A percentile compares a stretch with the other conserved stretches of the same genome.
These are phyloP conservation scores for Alfaro cultratus DNA, from an alignment of 2,797 vertebrate species.

Conservation along the genomic window DNA sequence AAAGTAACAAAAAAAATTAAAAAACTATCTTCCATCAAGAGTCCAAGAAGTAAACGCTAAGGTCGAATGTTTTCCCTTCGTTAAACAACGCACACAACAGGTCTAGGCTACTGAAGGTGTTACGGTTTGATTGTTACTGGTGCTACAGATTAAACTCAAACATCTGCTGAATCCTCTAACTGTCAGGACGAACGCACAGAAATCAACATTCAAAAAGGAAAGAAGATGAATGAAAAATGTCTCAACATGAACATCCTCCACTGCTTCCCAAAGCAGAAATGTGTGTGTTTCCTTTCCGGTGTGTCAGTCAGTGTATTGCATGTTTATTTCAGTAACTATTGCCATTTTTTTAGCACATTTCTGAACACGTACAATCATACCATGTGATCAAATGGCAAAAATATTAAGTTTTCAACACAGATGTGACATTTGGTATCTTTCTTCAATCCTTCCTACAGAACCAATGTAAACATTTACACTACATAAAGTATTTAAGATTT, in stretches of 20 bases:
- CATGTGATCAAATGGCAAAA: conserved; percentile 52
- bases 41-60: conserved; percentile 27
- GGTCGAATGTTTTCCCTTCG: conserved; percentile 39
- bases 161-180: conserved; percentile 18
- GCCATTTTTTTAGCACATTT: conserved; percentile 65
- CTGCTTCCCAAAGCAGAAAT: conserved; percentile 12
- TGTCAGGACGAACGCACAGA: conserved; percentile 14
- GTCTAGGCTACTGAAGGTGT: conserved; percentile 56
- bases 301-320: conserved; percentile 47
- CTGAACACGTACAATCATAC: conserved; percentile 61
- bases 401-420: conserved; percentile 57
- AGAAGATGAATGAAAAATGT: conserved; percentile 31
- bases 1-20: conserved; percentile 12
- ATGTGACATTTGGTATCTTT: conserved; percentile 69
- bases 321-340: conserved; percentile 63
- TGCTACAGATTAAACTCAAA: conserved; percentile 65
- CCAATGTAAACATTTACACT: conserved; percentile 76
- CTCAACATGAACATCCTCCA: conserved; percentile 16
- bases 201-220: conserved; percentile 34
- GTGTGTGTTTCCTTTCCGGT: conserved; percentile 20
- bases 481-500: conserved; percentile 60
- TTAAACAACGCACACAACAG: conserved; percentile 58
- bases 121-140: conserved; percentile 42
- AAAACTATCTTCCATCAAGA: conserved; percentile 15
- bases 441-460: conserved; percentile 52